Percentiles rank a stretch among this genome's conserved stretches.
Conservation (phyloP, 2,113 vertebrate species). For the Benitochromis conjunctus region DNA sequence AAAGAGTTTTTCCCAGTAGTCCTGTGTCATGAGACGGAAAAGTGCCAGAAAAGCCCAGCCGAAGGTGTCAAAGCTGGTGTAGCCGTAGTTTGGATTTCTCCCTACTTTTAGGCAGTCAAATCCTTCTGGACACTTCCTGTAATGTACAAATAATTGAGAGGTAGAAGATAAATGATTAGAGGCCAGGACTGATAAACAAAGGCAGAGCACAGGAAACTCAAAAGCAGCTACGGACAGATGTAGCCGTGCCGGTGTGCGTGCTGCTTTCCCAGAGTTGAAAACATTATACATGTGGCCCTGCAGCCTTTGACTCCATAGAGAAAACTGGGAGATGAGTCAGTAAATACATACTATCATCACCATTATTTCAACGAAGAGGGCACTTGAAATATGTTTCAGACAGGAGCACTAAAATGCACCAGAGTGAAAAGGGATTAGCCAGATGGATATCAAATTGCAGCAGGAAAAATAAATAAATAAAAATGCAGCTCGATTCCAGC, state of each 20-base stretch:
- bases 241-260: not conserved
- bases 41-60: constrained; percentile 95
- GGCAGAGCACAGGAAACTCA: not conserved
- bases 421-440: constrained; percentile 63
- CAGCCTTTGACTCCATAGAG: constrained; percentile 12
- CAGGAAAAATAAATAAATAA: constrained; percentile 17
- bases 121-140: constrained; percentile 88
- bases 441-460: constrained; percentile 69
- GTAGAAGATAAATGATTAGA: not conserved
- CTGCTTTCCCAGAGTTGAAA: not conserved
- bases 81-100: constrained; percentile 91
- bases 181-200: constrained; percentile 1
- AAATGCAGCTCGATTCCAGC: constrained; percentile 31
- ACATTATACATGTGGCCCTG: constrained; percentile 8
- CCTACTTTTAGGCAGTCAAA: constrained; percentile 90
- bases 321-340: constrained; percentile 18
- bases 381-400: constrained; percentile 37
- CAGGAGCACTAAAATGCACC: constrained; percentile 45
- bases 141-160: constrained; percentile 20
- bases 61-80: constrained; percentile 95
- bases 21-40: constrained; percentile 95
- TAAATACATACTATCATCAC: constrained; percentile 24
- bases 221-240: constrained; percentile 1
- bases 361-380: constrained; percentile 32
- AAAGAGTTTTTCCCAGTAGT: constrained; percentile 96